phyloP scores from a whole-genome alignment of 2,888 invertebrate species.

The Heliconius cydno region DNA sequence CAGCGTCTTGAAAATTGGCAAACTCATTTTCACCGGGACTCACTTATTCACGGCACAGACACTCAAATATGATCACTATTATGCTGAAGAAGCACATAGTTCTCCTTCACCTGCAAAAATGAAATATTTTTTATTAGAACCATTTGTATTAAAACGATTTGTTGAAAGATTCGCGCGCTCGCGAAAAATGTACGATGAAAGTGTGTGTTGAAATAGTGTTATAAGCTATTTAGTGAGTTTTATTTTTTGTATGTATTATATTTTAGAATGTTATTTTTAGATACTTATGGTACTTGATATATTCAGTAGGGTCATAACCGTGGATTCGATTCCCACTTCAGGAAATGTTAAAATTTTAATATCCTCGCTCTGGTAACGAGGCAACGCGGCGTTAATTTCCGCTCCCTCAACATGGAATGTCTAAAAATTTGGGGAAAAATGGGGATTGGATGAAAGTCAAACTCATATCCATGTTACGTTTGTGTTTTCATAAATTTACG shows the following conservation, averaged over 20 bases:
- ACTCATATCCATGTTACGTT: too few relatives aligned
- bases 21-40: constrained; percentile 56
- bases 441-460: too few relatives aligned
- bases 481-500: too few relatives aligned
- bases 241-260: neutral
- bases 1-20: constrained; percentile 55
- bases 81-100: constrained; percentile 71
- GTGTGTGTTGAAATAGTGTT: neutral
- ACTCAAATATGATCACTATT: constrained; percentile 71
- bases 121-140: constrained; percentile 37
- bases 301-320: neutral
- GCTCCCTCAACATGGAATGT: too few relatives aligned
- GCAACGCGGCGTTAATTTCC: too few relatives aligned
- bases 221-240: neutral
- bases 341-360: neutral
- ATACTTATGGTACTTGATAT: neutral
- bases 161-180: constrained; percentile 20
- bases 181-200: neutral
- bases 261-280: neutral
- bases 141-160: constrained; percentile 36
- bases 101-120: constrained; percentile 37
- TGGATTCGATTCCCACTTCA: neutral
- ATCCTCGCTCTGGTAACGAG: too few relatives aligned
- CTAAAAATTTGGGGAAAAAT: too few relatives aligned
- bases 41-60: constrained; percentile 54